Evolutionary conservation across 1,140 invertebrate genomes (phyloP).

Genomic region (Drosophila busckii): DNA sequence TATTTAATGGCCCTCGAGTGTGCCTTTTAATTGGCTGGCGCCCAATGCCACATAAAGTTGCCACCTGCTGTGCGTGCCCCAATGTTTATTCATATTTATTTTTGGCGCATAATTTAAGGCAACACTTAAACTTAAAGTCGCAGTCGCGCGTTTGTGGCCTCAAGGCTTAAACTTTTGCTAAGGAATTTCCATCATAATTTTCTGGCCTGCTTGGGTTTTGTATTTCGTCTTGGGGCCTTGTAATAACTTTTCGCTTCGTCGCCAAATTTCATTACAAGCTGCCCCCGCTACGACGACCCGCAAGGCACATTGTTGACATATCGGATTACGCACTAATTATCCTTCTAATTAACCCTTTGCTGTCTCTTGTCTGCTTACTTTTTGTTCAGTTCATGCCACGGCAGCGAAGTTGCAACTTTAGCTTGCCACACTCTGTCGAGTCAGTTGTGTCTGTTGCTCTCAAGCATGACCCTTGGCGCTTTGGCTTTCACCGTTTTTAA

Average conservation of each 20-base stretch:
- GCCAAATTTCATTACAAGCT: constrained; percentile 58
- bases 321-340: constrained; percentile 77
- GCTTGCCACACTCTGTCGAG: constrained; percentile 5
- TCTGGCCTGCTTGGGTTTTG: constrained; percentile 32
- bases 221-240: constrained; percentile 1
- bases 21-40: constrained; percentile 69
- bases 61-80: constrained; percentile 35
- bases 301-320: constrained; percentile 57
- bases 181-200: constrained; percentile 61
- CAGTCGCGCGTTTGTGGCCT: background rate
- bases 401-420: too few species aligned
- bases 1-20: constrained; percentile 58
- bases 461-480: constrained; percentile 55
- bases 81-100: constrained; percentile 65
- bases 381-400: constrained; percentile 24
- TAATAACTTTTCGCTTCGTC: constrained; percentile 48
- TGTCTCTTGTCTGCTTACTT: constrained; percentile 46
- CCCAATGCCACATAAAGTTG: constrained; percentile 52
- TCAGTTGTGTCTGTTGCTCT: constrained; percentile 27
- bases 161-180: constrained; percentile 1
- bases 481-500: constrained; percentile 57
- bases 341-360: constrained; percentile 76
- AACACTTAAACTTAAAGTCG: constrained; percentile 36
- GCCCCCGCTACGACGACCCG: background rate
- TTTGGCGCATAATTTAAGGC: constrained; percentile 32